Conservation (phyloP, 2,888 invertebrate species). For the Drosophila meridionalis region DNA sequence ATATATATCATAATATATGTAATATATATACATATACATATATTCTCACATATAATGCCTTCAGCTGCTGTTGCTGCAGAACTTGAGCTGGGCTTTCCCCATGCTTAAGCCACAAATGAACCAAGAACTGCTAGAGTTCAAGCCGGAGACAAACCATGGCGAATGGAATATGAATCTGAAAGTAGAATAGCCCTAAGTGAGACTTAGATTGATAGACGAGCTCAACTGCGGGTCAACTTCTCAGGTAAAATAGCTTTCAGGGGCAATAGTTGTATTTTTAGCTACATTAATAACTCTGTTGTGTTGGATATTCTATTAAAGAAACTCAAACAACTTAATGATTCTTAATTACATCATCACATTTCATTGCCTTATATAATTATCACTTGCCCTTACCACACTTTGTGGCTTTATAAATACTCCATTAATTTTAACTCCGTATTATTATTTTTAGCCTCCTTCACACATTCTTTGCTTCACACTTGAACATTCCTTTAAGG, state of each 20-base stretch:
- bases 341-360: neutral
- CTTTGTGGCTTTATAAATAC: constrained; percentile 21
- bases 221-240: neutral
- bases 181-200: neutral
- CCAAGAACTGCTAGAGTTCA: neutral
- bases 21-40: too few relatives aligned
- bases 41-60: too few relatives aligned
- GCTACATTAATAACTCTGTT: neutral
- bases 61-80: neutral
- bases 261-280: neutral
- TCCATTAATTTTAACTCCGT: constrained; percentile 17
- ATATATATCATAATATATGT: neutral
- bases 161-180: neutral
- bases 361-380: neutral
- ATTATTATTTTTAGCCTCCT: constrained; percentile 14
- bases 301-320: neutral
- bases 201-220: neutral
- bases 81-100: neutral
- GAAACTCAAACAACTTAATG: too few relatives aligned
- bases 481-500: neutral
- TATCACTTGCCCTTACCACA: neutral
- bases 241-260: neutral
- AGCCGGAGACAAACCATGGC: too few relatives aligned
- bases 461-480: neutral
- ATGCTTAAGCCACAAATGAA: neutral